These are phyloP conservation scores for Nowickia ferox DNA, from an alignment of 2,888 invertebrate species.

Conservation along the genomic window DNA sequence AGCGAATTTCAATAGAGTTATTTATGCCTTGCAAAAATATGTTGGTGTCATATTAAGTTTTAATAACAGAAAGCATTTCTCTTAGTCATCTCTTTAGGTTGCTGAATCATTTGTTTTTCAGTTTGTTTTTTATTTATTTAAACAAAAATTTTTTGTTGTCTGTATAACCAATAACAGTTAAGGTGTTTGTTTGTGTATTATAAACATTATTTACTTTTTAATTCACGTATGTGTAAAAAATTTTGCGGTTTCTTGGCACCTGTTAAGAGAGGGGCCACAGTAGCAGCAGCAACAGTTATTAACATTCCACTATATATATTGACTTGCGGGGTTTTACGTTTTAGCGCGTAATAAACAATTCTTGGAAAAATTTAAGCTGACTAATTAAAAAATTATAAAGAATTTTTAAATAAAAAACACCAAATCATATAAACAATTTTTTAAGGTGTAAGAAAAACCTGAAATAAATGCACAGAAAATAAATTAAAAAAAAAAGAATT, in stretches of 20 bases:
- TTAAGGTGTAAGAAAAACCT: background rate
- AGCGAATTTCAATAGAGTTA: background rate
- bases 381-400: background rate
- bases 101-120: constrained; percentile 9
- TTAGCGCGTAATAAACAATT: background rate
- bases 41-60: background rate
- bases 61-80: background rate
- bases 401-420: background rate
- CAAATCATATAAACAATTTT: background rate
- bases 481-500: background rate
- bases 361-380: constrained; percentile 16
- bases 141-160: background rate
- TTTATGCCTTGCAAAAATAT: background rate
- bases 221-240: background rate
- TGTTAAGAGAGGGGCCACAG: background rate
- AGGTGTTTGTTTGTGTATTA: background rate
- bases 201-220: background rate
- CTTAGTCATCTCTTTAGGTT: background rate
- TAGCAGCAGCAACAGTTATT: background rate
- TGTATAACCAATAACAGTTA: constrained; percentile 1
- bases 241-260: constrained; percentile 8
- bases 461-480: background rate
- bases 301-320: constrained; percentile 21
- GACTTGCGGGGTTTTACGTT: background rate
- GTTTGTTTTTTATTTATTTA: background rate